Percentiles rank a stretch among this genome's conserved stretches.
Conservation (phyloP, 2,888 invertebrate genomes). For the Eupithecia abbreviata region DNA sequence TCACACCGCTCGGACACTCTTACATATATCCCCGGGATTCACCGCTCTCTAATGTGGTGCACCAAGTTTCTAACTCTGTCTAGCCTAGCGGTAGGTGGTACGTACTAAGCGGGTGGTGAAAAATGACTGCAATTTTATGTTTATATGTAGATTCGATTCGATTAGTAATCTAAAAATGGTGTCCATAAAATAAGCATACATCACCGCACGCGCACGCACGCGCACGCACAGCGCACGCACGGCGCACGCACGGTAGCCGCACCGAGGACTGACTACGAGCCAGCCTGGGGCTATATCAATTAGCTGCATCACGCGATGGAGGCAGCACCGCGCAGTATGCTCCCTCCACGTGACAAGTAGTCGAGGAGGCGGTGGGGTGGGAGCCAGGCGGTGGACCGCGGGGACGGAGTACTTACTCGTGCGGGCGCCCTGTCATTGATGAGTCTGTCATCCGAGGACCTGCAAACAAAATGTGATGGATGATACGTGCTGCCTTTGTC, state of each 20-base stretch:
- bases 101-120: not conserved
- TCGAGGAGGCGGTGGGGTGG: conserved; percentile 7
- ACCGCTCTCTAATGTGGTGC: conserved; percentile 4
- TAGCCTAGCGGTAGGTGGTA: not conserved
- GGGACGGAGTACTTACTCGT: conserved; percentile 13
- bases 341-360: conserved; percentile 24
- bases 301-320: conserved; percentile 28
- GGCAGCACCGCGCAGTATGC: not conserved
- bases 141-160: not conserved
- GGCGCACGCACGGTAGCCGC: conserved; percentile 30
- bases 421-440: not conserved
- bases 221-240: not conserved
- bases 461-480: not conserved
- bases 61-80: conserved; percentile 7
- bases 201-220: conserved; percentile 1
- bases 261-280: not conserved
- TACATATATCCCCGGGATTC: conserved; percentile 19
- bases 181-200: conserved; percentile 23
- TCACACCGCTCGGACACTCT: conserved; percentile 18
- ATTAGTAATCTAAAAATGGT: conserved; percentile 18
- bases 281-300: conserved; percentile 30
- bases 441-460: not conserved
- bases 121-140: not conserved
- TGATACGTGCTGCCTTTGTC: too few species aligned
- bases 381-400: conserved; percentile 12